Conservation (phyloP, 92 coral and sea anemone genomes). For the Zoanthus sansibaricus region DNA sequence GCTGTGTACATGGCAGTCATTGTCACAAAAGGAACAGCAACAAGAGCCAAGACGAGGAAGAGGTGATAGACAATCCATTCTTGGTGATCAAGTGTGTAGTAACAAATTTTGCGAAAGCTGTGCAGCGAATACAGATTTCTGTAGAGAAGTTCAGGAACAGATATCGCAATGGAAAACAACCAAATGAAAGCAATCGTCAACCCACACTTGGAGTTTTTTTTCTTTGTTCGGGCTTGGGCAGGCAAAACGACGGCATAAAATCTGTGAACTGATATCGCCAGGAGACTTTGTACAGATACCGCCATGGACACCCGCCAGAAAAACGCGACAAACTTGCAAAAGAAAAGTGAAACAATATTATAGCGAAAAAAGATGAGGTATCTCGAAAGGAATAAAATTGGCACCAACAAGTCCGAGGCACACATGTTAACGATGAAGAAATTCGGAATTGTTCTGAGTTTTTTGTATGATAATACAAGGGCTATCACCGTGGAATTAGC, state of each 20-base stretch:
- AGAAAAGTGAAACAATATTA: constrained; percentile 10
- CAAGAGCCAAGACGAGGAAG: constrained; percentile 8
- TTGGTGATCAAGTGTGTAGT: not conserved
- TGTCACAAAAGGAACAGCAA: constrained; percentile 24
- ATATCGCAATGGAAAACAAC: constrained; percentile 18
- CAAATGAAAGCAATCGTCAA: constrained; percentile 27
- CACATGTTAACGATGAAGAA: constrained; percentile 38
- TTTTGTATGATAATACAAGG: constrained; percentile 13
- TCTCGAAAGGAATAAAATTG: constrained; percentile 22
- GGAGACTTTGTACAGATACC: constrained; percentile 36
- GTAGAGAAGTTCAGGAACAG: constrained; percentile 31
- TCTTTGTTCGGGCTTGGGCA: not conserved
- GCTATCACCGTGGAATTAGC: constrained; percentile 26
- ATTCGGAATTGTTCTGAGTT: constrained; percentile 11
- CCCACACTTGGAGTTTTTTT: not conserved
- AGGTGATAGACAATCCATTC: constrained; percentile 29
- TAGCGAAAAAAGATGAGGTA: constrained; percentile 30
- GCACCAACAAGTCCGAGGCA: constrained; percentile 21
- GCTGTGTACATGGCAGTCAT: constrained; percentile 29
- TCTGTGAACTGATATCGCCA: constrained; percentile 23
- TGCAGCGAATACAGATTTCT: not conserved
- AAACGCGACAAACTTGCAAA: constrained; percentile 32
- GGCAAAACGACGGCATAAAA: constrained; percentile 34
- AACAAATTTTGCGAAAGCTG: constrained; percentile 2
- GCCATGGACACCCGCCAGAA: constrained; percentile 33